Evolutionary conservation across 2,113 vertebrate genomes (phyloP).

Genomic region (Verasper variegatus): DNA sequence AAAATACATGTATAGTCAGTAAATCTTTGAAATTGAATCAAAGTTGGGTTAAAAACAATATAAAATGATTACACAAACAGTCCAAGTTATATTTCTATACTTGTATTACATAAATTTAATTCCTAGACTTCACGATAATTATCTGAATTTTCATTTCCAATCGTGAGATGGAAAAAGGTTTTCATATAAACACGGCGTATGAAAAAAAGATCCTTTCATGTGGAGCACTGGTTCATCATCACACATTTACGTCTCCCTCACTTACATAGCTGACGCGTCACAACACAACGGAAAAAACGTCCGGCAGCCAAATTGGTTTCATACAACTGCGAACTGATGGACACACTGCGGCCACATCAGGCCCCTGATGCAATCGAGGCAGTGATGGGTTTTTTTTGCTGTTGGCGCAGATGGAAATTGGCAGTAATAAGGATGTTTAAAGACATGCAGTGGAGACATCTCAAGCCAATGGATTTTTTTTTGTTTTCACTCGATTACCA

Average conservation of each 20-base stretch:
- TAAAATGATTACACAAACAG: too few relatives aligned
- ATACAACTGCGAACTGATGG: constrained; percentile 27
- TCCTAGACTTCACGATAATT: neutral
- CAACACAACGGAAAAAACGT: neutral
- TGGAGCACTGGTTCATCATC: constrained; percentile 10
- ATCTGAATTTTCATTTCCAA: neutral
- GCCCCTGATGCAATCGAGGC: constrained; percentile 40
- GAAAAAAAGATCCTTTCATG: neutral
- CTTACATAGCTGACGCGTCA: constrained; percentile 5
- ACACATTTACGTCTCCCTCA: neutral
- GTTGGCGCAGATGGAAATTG: constrained; percentile 49
- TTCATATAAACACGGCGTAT: neutral
- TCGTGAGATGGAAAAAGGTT: neutral
- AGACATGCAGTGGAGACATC: constrained; percentile 49
- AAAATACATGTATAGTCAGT: too few relatives aligned
- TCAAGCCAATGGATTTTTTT: constrained; percentile 44
- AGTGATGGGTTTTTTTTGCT: constrained; percentile 39
- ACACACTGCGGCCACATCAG: constrained; percentile 27
- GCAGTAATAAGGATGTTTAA: constrained; percentile 60
- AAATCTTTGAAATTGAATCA: too few relatives aligned
- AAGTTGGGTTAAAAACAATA: too few relatives aligned
- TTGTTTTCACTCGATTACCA: constrained; percentile 49
- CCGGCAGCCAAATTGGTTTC: neutral
- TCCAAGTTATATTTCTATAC: too few relatives aligned
- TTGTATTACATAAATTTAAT: too few relatives aligned